These are phyloP conservation scores for Harpalus rufipes DNA, from an alignment of 2,888 invertebrate species.

Conservation along the genomic window DNA sequence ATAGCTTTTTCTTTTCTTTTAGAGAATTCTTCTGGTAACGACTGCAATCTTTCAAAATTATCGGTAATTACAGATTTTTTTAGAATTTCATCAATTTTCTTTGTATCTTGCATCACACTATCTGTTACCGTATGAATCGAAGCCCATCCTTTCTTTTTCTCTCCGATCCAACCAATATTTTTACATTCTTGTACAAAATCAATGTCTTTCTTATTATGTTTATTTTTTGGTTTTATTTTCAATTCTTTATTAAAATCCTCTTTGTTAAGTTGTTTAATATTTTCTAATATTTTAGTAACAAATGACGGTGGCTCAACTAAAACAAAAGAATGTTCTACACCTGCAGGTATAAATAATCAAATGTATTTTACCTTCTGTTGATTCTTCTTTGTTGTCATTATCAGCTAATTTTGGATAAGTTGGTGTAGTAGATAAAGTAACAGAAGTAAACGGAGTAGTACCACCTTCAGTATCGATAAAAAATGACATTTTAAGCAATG, in stretches of 20 bases:
- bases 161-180: conserved; percentile 69
- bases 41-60: conserved; percentile 83
- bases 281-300: conserved; percentile 60
- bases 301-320: conserved; percentile 41
- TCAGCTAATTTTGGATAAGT: background rate
- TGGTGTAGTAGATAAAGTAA: conserved; percentile 73
- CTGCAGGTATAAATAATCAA: background rate
- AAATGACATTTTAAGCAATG: conserved; percentile 78
- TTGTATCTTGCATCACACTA: conserved; percentile 76
- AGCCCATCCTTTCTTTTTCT: conserved; percentile 73
- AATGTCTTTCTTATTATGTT: conserved; percentile 62
- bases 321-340: background rate
- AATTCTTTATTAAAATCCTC: conserved; percentile 68
- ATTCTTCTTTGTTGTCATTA: conserved; percentile 38
- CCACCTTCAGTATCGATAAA: conserved; percentile 80
- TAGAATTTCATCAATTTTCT: conserved; percentile 81
- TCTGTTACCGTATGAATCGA: conserved; percentile 77
- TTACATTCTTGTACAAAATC: conserved; percentile 69
- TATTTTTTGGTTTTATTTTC: conserved; percentile 63
- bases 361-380: conserved; percentile 32
- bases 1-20: conserved; percentile 80
- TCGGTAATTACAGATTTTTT: conserved; percentile 82
- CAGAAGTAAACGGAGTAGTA: conserved; percentile 72
- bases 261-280: conserved; percentile 69
- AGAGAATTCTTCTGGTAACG: conserved; percentile 81